Evolutionary conservation across 2,888 invertebrate species (phyloP).

Genomic region (Macaria notata): DNA sequence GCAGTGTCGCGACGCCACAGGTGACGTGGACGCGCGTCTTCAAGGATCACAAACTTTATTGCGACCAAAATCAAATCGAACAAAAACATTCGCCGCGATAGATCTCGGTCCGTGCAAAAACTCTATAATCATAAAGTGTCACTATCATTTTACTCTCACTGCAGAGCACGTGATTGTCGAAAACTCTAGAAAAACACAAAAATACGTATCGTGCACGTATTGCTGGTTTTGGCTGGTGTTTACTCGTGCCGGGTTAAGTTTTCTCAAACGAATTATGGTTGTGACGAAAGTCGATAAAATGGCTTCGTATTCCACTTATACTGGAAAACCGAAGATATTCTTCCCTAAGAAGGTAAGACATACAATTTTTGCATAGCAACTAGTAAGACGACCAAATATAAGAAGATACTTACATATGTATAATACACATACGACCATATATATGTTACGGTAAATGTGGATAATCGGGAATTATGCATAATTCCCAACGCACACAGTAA

Average conservation of each 20-base stretch:
- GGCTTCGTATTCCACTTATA: conserved; percentile 77
- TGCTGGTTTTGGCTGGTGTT: conserved; percentile 59
- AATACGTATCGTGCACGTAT: conserved; percentile 48
- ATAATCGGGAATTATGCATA: no score
- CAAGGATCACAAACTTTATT: conserved; percentile 73
- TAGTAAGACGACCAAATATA: conserved; percentile 4
- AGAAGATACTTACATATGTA: neutral
- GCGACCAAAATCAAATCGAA: conserved; percentile 66
- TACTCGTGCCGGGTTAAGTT: conserved; percentile 59
- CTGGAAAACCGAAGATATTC: conserved; percentile 79
- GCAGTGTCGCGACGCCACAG: conserved; percentile 49
- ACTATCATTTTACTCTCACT: conserved; percentile 53
- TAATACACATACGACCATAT: neutral
- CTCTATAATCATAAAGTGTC: conserved; percentile 55
- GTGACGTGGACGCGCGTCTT: conserved; percentile 74
- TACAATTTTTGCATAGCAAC: conserved; percentile 20
- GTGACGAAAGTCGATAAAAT: conserved; percentile 77
- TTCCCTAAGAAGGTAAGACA: conserved; percentile 77
- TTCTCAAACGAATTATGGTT: conserved; percentile 75
- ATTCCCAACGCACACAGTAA: no score
- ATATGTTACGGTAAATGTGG: no score
- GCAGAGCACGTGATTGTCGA: conserved; percentile 65
- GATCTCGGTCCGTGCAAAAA: conserved; percentile 52
- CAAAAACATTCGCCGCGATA: conserved; percentile 66
- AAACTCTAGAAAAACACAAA: conserved; percentile 69